A percentile compares a stretch with the other conserved stretches of the same genome.
These are phyloP conservation scores for Acheta domesticus DNA, from an alignment of 2,888 invertebrate genomes.

Conservation along the genomic window DNA sequence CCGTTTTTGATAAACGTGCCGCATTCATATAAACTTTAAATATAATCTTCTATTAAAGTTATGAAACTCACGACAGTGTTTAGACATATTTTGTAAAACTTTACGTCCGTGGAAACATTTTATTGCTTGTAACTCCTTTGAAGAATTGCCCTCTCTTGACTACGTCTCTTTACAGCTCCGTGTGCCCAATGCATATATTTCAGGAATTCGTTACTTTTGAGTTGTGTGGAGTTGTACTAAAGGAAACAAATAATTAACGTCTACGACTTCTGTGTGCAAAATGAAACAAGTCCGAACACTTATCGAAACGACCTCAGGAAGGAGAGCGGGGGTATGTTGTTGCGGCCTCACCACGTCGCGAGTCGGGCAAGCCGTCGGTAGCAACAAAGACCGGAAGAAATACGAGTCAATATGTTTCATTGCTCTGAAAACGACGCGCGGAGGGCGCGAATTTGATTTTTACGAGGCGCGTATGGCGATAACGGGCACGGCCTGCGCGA, in stretches of 20 bases:
- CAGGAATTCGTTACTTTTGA: no score
- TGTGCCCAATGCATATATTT: no score
- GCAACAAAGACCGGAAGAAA: not conserved
- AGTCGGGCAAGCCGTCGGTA: not conserved
- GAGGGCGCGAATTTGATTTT: not conserved
- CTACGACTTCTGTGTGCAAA: no score
- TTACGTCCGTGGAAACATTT: not conserved
- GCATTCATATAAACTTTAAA: not conserved
- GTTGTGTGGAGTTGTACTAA: no score
- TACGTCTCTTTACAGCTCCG: no score
- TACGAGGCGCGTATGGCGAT: not conserved
- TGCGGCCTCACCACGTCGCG: no score
- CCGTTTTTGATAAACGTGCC: not conserved
- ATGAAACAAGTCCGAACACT: no score
- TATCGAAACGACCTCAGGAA: no score
- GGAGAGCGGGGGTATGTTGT: no score
- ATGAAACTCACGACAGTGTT: not conserved
- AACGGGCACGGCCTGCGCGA: not conserved
- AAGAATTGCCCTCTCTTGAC: not conserved
- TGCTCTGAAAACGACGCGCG: not conserved
- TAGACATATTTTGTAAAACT: not conserved
- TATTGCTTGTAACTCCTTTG: not conserved
- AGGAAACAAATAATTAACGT: no score
- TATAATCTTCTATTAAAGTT: not conserved
- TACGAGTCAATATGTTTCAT: constrained; percentile 1